phyloP scores from a whole-genome alignment of 2,797 vertebrate species.

The Centroberyx gerrardi region DNA sequence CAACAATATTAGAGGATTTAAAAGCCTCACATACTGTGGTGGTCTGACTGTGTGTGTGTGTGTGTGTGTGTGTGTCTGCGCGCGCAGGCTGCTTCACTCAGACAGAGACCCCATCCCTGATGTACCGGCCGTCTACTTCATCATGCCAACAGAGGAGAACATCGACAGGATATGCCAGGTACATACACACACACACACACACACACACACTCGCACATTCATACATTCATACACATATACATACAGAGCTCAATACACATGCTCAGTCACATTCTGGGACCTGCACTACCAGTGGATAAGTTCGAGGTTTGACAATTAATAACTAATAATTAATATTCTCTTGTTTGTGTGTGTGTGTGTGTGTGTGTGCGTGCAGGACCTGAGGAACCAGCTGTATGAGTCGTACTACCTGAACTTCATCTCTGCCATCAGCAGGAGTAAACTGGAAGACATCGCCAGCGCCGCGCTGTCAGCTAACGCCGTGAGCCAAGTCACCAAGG shows the following conservation, averaged over 20 bases:
- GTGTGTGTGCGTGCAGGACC: conserved; percentile 85
- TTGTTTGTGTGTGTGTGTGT: conserved; percentile 21
- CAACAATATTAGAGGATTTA: too few species aligned
- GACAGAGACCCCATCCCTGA: conserved; percentile 97
- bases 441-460: conserved; percentile 97
- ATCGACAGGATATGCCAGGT: conserved; percentile 98
- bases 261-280: not conserved
- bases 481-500: conserved; percentile 75
- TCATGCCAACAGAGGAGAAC: conserved; percentile 99
- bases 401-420: conserved; percentile 98
- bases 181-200: conserved; percentile 32
- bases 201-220: not conserved
- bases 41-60: too few species aligned
- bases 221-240: not conserved
- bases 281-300: not conserved
- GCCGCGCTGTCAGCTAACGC: conserved; percentile 88
- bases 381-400: conserved; percentile 96
- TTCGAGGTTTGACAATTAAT: too few species aligned
- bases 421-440: conserved; percentile 98
- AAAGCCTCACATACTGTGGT: too few species aligned
- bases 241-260: not conserved
- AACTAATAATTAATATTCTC: not conserved
- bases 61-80: conserved; percentile 19
- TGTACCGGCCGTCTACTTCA: conserved; percentile 96
- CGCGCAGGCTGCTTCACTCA: conserved; percentile 92